A percentile compares a stretch with the other conserved stretches of the same genome.
Evolutionary conservation across 2,888 invertebrate species (phyloP).

Genomic region (Sinodicranocentrus sp.): DNA sequence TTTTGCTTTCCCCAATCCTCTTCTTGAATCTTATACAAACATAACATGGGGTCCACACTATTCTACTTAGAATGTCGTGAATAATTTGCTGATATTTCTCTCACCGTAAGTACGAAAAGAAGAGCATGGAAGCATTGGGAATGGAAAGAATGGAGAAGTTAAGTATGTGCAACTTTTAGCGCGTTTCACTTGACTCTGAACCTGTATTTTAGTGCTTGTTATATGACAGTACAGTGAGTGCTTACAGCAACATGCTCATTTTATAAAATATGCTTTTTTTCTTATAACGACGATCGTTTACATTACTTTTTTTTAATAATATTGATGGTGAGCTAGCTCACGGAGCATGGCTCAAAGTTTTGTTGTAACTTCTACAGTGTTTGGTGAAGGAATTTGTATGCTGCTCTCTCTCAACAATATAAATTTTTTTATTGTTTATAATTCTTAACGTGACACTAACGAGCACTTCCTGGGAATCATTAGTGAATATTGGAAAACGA

Average conservation of each 20-base stretch:
- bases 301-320: too few species aligned
- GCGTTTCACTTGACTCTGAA: constrained; percentile 31
- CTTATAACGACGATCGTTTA: too few species aligned
- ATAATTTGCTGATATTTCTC: constrained; percentile 51
- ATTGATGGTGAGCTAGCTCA: too few species aligned
- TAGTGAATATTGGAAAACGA: constrained; percentile 21
- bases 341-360: too few species aligned
- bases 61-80: constrained; percentile 45
- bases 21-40: too few species aligned
- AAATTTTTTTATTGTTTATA: constrained; percentile 52
- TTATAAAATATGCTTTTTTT: too few species aligned
- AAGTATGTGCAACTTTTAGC: constrained; percentile 6
- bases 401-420: too few species aligned
- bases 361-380: too few species aligned
- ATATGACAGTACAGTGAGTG: neutral
- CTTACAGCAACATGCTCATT: too few species aligned
- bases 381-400: too few species aligned
- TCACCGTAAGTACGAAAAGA: constrained; percentile 9
- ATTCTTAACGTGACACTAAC: constrained; percentile 48
- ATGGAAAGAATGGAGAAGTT: neutral
- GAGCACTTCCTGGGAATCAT: constrained; percentile 30
- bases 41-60: constrained; percentile 24
- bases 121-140: neutral
- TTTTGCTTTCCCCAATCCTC: too few species aligned
- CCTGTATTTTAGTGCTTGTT: constrained; percentile 17